Conservation (phyloP, 1,140 invertebrate genomes). For the Kradibia gibbosae region DNA sequence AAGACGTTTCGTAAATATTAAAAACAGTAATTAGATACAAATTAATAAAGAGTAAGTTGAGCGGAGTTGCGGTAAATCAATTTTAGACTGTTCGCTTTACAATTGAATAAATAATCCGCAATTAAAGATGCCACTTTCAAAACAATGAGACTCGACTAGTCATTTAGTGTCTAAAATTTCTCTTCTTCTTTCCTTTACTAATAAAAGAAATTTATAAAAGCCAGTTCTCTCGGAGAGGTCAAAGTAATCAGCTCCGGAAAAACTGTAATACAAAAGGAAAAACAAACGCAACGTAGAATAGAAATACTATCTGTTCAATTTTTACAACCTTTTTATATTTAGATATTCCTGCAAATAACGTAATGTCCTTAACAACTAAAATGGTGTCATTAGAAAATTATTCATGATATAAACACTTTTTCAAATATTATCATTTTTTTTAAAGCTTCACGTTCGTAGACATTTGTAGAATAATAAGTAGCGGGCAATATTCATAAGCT, state of each 20-base stretch:
- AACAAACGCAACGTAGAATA: background rate
- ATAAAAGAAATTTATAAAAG: constrained; percentile 18
- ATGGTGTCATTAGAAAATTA: no score
- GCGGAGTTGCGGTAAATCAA: background rate
- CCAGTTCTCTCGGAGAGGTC: background rate
- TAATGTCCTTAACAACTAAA: background rate
- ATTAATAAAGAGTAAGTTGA: constrained; percentile 7
- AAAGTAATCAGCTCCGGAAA: constrained; percentile 20
- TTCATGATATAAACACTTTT: no score
- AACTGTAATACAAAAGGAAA: background rate
- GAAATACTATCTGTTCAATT: background rate
- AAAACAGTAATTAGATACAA: background rate
- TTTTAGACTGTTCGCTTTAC: constrained; percentile 7
- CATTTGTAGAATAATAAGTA: no score
- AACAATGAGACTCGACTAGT: constrained; percentile 38
- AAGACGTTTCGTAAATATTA: no score
- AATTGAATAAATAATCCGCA: constrained; percentile 35
- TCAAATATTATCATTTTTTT: no score
- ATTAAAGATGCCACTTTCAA: constrained; percentile 33
- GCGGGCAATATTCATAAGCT: no score
- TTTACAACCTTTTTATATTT: background rate
- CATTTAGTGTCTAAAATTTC: constrained; percentile 34
- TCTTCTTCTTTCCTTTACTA: constrained; percentile 17
- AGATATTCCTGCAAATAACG: background rate
- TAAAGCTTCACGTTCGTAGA: no score